These are phyloP conservation scores for Vandiemenella viatica DNA, from an alignment of 2,888 invertebrate species.

Conservation along the genomic window DNA sequence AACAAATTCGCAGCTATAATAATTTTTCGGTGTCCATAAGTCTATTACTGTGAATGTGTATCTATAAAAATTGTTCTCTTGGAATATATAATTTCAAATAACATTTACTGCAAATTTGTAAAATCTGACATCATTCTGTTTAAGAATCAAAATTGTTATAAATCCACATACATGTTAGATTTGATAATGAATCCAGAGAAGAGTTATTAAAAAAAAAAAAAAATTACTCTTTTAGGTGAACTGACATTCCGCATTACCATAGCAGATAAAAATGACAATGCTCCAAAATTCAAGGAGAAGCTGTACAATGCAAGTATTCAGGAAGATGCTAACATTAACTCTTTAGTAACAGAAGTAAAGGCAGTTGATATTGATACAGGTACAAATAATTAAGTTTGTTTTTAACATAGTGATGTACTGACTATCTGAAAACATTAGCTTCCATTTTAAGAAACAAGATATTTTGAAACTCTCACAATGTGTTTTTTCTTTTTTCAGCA, in stretches of 20 bases:
- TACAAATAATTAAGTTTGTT: slow-evolving; percentile 19
- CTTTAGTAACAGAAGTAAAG: slow-evolving; percentile 71
- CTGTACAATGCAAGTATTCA: slow-evolving; percentile 60
- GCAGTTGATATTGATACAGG: slow-evolving; percentile 78
- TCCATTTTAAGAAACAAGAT: neutral
- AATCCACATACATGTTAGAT: no score
- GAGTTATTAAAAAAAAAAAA: no score
- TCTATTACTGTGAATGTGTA: no score
- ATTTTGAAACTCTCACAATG: neutral
- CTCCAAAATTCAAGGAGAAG: slow-evolving; percentile 69
- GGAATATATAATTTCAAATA: no score
- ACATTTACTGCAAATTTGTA: no score
- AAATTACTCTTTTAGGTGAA: slow-evolving; percentile 35
- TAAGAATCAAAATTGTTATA: no score
- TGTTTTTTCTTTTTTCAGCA: slow-evolving; percentile 5
- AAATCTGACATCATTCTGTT: no score
- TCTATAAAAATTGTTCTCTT: no score
- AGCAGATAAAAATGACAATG: slow-evolving; percentile 91
- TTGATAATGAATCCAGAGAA: no score
- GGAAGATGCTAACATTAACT: slow-evolving; percentile 72
- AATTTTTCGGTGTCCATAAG: no score
- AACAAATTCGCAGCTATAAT: no score
- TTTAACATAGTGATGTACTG: neutral
- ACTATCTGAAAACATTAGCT: no score
- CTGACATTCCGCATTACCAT: slow-evolving; percentile 82